Conservation (phyloP, 2,113 vertebrate genomes). For the Salminus brasiliensis region DNA sequence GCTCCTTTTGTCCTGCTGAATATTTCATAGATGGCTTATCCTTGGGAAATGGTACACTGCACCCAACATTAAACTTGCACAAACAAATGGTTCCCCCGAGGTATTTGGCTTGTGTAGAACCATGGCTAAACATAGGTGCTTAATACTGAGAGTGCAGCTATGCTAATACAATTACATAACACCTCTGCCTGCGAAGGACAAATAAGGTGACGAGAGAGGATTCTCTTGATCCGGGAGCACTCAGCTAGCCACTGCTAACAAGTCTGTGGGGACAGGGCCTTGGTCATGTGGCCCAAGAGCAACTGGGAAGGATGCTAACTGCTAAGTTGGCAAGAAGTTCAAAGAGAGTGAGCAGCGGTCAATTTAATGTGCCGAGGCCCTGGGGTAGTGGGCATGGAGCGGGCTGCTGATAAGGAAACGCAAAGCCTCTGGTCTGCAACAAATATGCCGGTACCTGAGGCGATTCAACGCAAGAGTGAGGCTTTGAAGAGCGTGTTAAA, state of each 20-base stretch:
- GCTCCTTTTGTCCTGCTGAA: constrained; percentile 18
- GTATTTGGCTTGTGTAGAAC: constrained; percentile 10
- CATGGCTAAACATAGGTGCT: constrained; percentile 17
- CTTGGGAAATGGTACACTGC: not conserved
- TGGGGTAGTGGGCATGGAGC: not conserved
- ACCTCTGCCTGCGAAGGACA: not conserved
- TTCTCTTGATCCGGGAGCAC: constrained; percentile 1
- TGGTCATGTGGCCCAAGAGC: constrained; percentile 4
- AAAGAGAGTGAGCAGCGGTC: constrained; percentile 16
- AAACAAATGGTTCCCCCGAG: constrained; percentile 13
- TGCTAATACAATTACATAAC: constrained; percentile 13
- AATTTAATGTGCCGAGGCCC: not conserved
- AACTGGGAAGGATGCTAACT: not conserved
- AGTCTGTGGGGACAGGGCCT: not conserved
- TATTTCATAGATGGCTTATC: constrained; percentile 30
- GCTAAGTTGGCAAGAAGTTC: constrained; percentile 30
- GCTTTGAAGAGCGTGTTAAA: constrained; percentile 20
- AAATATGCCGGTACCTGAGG: constrained; percentile 26
- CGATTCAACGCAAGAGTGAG: not conserved
- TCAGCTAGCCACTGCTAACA: not conserved
- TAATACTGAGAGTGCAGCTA: not conserved
- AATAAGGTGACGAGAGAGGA: not conserved
- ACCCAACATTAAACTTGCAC: constrained; percentile 1
- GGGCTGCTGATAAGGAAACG: constrained; percentile 17
- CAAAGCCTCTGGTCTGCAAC: constrained; percentile 16